A percentile compares a stretch with the other conserved stretches of the same genome.
phyloP scores from a whole-genome alignment of 2,797 vertebrate genomes.

The Discoglossus pictus region DNA sequence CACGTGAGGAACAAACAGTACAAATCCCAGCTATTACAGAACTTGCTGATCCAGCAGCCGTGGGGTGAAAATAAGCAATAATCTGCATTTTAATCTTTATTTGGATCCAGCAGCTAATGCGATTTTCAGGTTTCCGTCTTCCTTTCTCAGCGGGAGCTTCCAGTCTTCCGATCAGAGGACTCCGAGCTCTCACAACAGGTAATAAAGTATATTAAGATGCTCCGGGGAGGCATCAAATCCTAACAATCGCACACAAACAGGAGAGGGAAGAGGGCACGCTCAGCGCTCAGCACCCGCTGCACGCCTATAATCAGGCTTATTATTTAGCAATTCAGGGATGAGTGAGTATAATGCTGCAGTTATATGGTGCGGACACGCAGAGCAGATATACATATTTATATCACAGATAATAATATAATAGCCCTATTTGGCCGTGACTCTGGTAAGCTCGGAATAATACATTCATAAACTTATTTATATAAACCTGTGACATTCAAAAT shows the following conservation, averaged over 20 bases:
- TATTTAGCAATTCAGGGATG: slow-evolving; percentile 1
- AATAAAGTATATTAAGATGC: not conserved
- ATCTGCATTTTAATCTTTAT: not conserved
- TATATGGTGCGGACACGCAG: no score
- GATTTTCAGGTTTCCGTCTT: not conserved
- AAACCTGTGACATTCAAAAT: no score
- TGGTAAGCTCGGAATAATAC: no score
- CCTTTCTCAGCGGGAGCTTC: not conserved
- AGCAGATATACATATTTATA: no score
- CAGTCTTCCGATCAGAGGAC: no score
- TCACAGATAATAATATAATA: no score
- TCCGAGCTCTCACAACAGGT: not conserved
- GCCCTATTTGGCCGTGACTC: no score
- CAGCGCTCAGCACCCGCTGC: no score
- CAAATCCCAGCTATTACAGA: slow-evolving; percentile 1
- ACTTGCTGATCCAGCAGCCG: slow-evolving; percentile 1
- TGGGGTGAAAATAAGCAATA: not conserved
- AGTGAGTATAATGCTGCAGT: no score
- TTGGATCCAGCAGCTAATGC: not conserved
- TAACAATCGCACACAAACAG: not conserved
- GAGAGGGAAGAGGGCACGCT: no score
- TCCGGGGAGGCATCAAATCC: not conserved
- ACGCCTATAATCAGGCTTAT: not conserved
- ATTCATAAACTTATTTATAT: no score
- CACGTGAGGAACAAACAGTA: no score